Conservation (phyloP, 1,140 invertebrate species). For the Leucophenga varia region DNA sequence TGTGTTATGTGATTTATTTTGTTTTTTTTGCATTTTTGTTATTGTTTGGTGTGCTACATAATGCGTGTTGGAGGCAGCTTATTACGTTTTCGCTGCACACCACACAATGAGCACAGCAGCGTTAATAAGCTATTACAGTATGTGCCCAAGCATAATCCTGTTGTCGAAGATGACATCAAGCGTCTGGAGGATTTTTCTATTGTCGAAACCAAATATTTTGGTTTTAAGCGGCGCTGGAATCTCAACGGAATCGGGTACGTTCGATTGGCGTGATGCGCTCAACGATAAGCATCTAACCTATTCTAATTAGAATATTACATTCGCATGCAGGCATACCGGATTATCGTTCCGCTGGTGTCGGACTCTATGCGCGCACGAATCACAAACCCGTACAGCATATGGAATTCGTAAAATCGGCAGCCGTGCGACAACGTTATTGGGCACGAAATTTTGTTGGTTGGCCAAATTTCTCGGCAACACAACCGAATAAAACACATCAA, state of each 20-base stretch:
- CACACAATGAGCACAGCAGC: no score
- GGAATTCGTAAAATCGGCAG: conserved; percentile 77
- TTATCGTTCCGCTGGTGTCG: conserved; percentile 90
- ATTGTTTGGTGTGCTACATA: no score
- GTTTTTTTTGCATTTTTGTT: no score
- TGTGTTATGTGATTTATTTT: no score
- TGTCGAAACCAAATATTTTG: conserved; percentile 64
- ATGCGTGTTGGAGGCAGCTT: no score
- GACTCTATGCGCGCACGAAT: conserved; percentile 82
- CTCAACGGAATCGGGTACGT: conserved; percentile 83
- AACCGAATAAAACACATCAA: conserved; percentile 69
- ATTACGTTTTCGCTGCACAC: no score
- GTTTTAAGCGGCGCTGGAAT: conserved; percentile 91
- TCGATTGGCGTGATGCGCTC: neutral
- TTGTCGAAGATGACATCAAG: conserved; percentile 63
- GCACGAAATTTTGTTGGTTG: conserved; percentile 93
- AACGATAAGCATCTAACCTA: neutral
- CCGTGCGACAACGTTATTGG: conserved; percentile 86
- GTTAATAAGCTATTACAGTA: no score
- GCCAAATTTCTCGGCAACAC: conserved; percentile 71
- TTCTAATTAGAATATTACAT: neutral
- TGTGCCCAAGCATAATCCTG: conserved; percentile 73
- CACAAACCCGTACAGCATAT: conserved; percentile 81
- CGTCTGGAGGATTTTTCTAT: conserved; percentile 68
- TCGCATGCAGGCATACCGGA: conserved; percentile 79